Conservation (phyloP, 2,797 vertebrate genomes). For the Nyctibius grandis region DNA sequence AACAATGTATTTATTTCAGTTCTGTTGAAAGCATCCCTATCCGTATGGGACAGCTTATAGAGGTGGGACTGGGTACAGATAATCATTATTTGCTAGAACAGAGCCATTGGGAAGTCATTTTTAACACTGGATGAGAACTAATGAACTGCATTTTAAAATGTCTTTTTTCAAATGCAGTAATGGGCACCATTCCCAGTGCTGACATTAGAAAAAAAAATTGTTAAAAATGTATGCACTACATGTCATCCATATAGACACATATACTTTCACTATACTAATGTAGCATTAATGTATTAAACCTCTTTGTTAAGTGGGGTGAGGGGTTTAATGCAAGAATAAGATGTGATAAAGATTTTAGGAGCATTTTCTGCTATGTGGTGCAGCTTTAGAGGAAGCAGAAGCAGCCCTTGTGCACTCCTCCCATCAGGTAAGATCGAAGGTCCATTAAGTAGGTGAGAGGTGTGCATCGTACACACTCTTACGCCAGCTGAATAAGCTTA, state of each 20-base stretch:
- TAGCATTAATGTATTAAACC: not conserved
- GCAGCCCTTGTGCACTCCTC: not conserved
- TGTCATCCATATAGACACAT: not conserved
- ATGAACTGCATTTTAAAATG: not conserved
- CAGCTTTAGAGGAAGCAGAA: not conserved
- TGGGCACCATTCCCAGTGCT: not conserved
- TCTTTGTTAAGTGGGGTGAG: not conserved
- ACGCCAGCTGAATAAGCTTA: not conserved
- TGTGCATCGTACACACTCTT: not conserved
- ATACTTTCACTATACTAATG: not conserved
- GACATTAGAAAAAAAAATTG: not conserved
- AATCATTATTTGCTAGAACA: not conserved
- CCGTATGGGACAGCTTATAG: not conserved
- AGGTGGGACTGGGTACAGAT: not conserved
- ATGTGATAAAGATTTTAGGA: not conserved
- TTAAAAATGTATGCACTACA: not conserved
- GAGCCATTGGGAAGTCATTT: not conserved
- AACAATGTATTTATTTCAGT: not conserved
- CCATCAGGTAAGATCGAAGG: not conserved
- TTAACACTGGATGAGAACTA: not conserved
- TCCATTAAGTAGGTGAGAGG: not conserved
- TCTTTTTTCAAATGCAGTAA: not conserved
- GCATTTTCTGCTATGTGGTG: not conserved
- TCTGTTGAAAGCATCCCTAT: not conserved
- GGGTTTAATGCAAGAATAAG: not conserved